Evolutionary conservation across 2,113 vertebrate species (phyloP), one percentile per base, ranked within the genome.

Genomic region (Stegastes partitus): DNA sequence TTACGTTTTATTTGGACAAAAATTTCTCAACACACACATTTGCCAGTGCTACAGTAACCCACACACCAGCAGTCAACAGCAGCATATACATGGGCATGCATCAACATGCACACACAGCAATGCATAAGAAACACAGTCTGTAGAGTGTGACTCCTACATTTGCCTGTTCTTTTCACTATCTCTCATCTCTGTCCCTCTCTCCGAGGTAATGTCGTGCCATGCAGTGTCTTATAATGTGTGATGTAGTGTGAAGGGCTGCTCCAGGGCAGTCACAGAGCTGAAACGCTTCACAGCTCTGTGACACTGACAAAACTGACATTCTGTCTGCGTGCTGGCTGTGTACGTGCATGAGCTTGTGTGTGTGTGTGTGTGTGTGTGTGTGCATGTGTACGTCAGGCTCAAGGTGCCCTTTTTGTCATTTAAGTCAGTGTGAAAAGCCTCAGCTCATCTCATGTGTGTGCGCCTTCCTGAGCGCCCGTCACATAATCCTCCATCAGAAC

Each of bases 181-280:
- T 23, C 37, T 47, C 53, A 6, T 67, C 42, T 28, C 15, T 44
- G 16, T 54, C 54, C 39, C 31, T 31, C 53, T 63, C 68, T 70
- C 59, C 11, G 57, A 70, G 45, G 59, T 75, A 22, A 66, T 74
- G 57, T 70, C 34, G 65, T 55, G 51, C 59, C 58, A 55, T 77
- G 49, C 50, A 61, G 21, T 47, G 73, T 71, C 67, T 65, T 71
- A 28, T 83, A 68, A 74, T 64, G 75, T 78, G 81, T 77, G 61
- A 76, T 70, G 57, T 34, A 61, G 68, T 72, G 62, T 78, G 69
- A 83, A 68, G 50, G 39, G 68, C 62, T 61, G 74, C 80, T 75
- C 69, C 28, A 3, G 68, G 77, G 68, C 54, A 67, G 71, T 58
- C 51, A 82, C 50, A 63, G 59, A 82, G 73, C 79, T 68, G 44